A percentile compares a stretch with the other conserved stretches of the same genome.
These are phyloP conservation scores for Brachionus koreanus DNA, from an alignment of 1,140 invertebrate genomes.

Conservation along the genomic window DNA sequence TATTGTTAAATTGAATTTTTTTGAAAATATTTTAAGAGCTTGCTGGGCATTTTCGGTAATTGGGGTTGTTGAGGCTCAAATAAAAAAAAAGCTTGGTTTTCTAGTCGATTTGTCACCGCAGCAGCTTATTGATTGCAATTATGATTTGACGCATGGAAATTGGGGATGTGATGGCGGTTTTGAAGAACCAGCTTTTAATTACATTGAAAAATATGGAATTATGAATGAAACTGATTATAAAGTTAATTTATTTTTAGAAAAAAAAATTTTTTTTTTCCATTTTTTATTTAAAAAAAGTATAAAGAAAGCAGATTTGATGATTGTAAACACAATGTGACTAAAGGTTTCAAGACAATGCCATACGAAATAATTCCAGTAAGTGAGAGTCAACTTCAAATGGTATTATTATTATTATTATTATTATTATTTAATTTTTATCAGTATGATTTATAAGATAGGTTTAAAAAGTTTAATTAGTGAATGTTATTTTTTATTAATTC, in stretches of 20 bases:
- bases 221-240: slow-evolving; percentile 14
- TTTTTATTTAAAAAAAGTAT: too few species aligned
- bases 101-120: slow-evolving; percentile 50
- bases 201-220: slow-evolving; percentile 48
- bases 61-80: slow-evolving; percentile 50
- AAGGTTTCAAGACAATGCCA: background rate
- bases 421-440: background rate
- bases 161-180: slow-evolving; percentile 57
- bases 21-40: background rate
- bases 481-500: too few species aligned
- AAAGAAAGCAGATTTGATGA: background rate
- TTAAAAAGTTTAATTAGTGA: background rate
- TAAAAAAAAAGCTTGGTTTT: slow-evolving; percentile 47
- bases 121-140: slow-evolving; percentile 52
- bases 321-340: background rate
- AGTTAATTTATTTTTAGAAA: background rate
- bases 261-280: too few species aligned
- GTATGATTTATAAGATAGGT: background rate
- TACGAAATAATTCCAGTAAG: slow-evolving; percentile 3
- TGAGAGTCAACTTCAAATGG: background rate
- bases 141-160: slow-evolving; percentile 64
- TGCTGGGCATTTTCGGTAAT: slow-evolving; percentile 46
- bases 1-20: background rate
- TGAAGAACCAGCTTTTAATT: slow-evolving; percentile 54
- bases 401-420: background rate